phyloP scores from a whole-genome alignment of 1,140 invertebrate species.

The Zaprionus gabonicus region DNA sequence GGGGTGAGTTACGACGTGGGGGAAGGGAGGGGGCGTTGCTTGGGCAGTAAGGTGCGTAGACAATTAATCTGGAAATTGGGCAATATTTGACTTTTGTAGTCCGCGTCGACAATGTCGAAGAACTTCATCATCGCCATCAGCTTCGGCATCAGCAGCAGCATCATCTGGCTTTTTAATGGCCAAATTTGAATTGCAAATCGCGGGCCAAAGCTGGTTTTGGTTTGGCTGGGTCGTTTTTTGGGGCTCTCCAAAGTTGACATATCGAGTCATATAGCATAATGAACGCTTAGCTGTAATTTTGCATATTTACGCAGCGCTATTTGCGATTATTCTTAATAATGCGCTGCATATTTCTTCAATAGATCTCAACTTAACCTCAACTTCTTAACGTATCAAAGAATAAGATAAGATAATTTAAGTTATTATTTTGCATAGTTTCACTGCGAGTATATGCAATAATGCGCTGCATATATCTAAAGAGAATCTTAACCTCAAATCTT shows the following conservation, averaged over 20 bases:
- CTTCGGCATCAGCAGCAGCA: conserved; percentile 6
- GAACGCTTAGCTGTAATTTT: conserved; percentile 64
- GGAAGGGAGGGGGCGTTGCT: background rate
- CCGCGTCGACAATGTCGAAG: conserved; percentile 28
- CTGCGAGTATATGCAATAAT: no score
- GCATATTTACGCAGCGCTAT: conserved; percentile 54
- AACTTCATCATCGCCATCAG: conserved; percentile 17
- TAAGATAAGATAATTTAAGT: no score
- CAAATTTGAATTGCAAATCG: conserved; percentile 81
- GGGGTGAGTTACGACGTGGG: background rate
- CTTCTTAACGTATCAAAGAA: background rate
- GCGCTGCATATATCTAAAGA: no score
- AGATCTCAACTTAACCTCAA: background rate
- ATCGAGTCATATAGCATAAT: conserved; percentile 76
- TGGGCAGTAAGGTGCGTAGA: conserved; percentile 73
- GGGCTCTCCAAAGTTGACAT: conserved; percentile 69
- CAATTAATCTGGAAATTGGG: conserved; percentile 81
- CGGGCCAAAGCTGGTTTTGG: conserved; percentile 23
- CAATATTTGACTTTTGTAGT: conserved; percentile 83
- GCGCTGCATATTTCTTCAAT: background rate
- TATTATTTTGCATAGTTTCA: background rate
- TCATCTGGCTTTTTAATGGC: conserved; percentile 74
- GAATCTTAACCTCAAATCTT: no score
- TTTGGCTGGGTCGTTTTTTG: conserved; percentile 30
- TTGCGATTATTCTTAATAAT: conserved; percentile 53